Conservation (phyloP, 2,797 vertebrate species). For the Argentina silus region DNA sequence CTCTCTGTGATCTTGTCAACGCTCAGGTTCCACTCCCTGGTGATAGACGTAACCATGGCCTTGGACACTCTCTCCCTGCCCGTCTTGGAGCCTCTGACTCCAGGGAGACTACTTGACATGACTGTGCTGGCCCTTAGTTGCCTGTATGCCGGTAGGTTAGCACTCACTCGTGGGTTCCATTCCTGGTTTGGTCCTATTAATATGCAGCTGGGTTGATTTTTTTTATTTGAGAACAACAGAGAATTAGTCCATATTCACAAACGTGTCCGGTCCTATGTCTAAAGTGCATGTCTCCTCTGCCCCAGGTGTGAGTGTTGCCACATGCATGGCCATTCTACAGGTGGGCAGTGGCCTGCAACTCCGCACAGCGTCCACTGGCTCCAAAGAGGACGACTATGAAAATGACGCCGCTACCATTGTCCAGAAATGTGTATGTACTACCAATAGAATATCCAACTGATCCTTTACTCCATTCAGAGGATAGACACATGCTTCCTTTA, state of each 20-base stretch:
- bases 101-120: slow-evolving; percentile 92
- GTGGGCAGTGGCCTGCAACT: slow-evolving; percentile 94
- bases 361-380: slow-evolving; percentile 90
- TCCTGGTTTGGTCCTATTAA: too few species aligned
- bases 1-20: background rate
- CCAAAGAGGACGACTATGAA: slow-evolving; percentile 98
- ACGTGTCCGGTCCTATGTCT: too few species aligned
- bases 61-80: slow-evolving; percentile 96
- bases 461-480: too few species aligned
- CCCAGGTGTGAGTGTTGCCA: slow-evolving; percentile 95
- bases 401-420: slow-evolving; percentile 98
- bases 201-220: too few species aligned
- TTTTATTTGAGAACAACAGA: too few species aligned
- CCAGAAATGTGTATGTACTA: slow-evolving; percentile 95
- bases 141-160: slow-evolving; percentile 90
- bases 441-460: background rate
- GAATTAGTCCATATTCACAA: too few species aligned
- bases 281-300: background rate
- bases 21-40: slow-evolving; percentile 93
- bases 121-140: slow-evolving; percentile 97
- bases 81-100: slow-evolving; percentile 94
- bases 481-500: too few species aligned
- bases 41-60: slow-evolving; percentile 98
- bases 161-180: too few species aligned
- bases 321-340: slow-evolving; percentile 98